Base-by-base conservation (phyloP, 2,797 vertebrate species). In the Alfaro cultratus region DNA sequence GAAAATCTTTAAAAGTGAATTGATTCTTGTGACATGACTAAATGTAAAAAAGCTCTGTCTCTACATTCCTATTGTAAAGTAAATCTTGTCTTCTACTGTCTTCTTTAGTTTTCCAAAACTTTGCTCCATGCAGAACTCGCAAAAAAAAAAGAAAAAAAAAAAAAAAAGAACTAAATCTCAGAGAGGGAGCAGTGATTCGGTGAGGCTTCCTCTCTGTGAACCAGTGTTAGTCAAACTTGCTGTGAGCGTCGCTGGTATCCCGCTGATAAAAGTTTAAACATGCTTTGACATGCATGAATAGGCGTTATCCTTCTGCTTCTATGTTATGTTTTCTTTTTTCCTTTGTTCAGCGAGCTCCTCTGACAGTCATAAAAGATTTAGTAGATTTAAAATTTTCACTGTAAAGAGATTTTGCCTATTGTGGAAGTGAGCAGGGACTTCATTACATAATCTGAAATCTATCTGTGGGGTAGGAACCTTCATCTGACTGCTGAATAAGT, bases 241-340 rank as follows among this genome's bases (percentile, higher is more conserved):
- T n/a, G 29, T 71, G 39, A 60, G 81, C 79, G 72, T 80, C 87
- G 88, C 85, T 87, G 78, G 86, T 85, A 90, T 88, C 87, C 78
- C 47, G 70, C 85, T 87, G 82, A 92, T 94, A 85, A 93, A 94
- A 87, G 60, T 92, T 94, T 92, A 18, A 94, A 85, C 87, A 82
- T 77, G 83, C 87, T 93, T 87, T 92, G 82, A 89, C 90, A 95
- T 92, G 89, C 91, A 93, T 91, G 90, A 90, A 90, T 75, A 82
- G 77, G n/a, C 83, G 80, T 87, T 75, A 83, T 89, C 83, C 85
- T 86, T 81, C 78, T 82, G 88, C 83, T 79, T 86, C 82, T 81
- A 57, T 80, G 76, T 87, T 72, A 82, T 41, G 55, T n/a, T 9
- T 53, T 26, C 12, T 21, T 53, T 15, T 76, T 53, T 53, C 74